Percentiles rank a stretch among this genome's conserved stretches.
Evolutionary conservation across 2,888 invertebrate genomes (phyloP).

Genomic region (Netelia inedita): DNA sequence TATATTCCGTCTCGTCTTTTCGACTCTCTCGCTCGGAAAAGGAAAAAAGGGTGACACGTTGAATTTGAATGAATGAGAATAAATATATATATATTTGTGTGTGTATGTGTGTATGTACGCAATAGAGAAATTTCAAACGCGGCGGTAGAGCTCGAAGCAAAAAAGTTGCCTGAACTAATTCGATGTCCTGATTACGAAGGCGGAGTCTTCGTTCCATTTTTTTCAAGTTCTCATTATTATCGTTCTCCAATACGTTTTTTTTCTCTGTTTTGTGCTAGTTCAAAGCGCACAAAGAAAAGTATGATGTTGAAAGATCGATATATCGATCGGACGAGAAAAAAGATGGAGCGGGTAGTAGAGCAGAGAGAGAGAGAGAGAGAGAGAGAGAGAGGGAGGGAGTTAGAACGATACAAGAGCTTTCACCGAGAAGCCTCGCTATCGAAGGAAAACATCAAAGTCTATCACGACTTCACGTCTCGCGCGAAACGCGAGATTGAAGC

Average conservation of each 20-base stretch:
- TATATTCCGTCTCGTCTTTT: neutral
- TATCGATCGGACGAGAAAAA: constrained; percentile 6
- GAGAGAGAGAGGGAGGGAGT: neutral
- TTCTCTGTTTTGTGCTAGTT: constrained; percentile 3
- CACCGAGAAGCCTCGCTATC: constrained; percentile 25
- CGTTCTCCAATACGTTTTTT: constrained; percentile 26
- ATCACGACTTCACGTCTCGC: constrained; percentile 1
- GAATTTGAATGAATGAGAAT: constrained; percentile 44
- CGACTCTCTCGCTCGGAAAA: constrained; percentile 2
- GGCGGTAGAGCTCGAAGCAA: constrained; percentile 37
- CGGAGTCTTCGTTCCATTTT: constrained; percentile 19
- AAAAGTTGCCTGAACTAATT: constrained; percentile 62
- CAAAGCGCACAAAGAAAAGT: constrained; percentile 17
- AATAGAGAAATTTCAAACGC: constrained; percentile 30
- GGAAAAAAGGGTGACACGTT: constrained; percentile 54
- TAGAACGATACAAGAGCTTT: constrained; percentile 19
- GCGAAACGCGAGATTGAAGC: constrained; percentile 49
- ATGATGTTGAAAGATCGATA: constrained; percentile 29
- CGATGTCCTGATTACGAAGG: constrained; percentile 33
- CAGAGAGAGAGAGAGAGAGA: neutral
- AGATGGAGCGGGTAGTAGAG: neutral
- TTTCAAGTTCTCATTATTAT: constrained; percentile 22
- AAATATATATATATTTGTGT: neutral
- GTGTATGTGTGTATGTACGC: neutral
- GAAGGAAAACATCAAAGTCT: constrained; percentile 56